These are phyloP conservation scores for Octodonta nipae DNA, from an alignment of 2,888 invertebrate species.

Conservation along the genomic window DNA sequence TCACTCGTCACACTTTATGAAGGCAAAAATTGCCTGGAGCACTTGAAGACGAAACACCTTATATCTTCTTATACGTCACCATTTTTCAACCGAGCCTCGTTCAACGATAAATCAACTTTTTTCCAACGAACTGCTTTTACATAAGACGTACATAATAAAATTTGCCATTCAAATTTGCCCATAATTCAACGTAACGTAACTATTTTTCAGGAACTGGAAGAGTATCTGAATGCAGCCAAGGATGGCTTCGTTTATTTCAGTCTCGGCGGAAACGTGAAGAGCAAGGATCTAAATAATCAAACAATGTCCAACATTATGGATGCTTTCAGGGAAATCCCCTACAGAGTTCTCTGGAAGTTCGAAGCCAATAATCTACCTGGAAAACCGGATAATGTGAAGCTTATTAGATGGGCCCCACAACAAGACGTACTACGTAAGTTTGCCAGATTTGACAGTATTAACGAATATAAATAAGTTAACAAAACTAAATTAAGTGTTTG, in stretches of 20 bases:
- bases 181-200: slow-evolving; percentile 6
- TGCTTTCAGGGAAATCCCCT: slow-evolving; percentile 10
- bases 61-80: too few relatives aligned
- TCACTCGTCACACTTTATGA: too few relatives aligned
- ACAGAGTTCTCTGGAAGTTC: slow-evolving; percentile 14
- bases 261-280: slow-evolving; percentile 12
- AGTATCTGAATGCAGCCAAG: slow-evolving; percentile 8
- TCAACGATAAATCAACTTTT: neutral
- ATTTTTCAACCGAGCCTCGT: too few relatives aligned
- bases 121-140: neutral
- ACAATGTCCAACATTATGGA: slow-evolving; percentile 7
- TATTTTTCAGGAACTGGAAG: slow-evolving; percentile 9
- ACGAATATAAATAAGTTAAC: too few relatives aligned
- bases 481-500: too few relatives aligned
- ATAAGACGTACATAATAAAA: neutral
- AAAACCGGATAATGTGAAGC: slow-evolving; percentile 10
- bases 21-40: too few relatives aligned
- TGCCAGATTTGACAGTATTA: neutral
- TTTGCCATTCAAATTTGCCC: neutral
- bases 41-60: too few relatives aligned
- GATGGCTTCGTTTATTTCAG: slow-evolving; percentile 14
- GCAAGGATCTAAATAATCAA: slow-evolving; percentile 6
- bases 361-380: slow-evolving; percentile 5
- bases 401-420: slow-evolving; percentile 12
- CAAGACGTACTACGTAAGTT: slow-evolving; percentile 12